Percentiles rank a stretch among this genome's conserved stretches.
Conservation (phyloP, 2,888 invertebrate genomes). For the Dorcus parallelipipedus region DNA sequence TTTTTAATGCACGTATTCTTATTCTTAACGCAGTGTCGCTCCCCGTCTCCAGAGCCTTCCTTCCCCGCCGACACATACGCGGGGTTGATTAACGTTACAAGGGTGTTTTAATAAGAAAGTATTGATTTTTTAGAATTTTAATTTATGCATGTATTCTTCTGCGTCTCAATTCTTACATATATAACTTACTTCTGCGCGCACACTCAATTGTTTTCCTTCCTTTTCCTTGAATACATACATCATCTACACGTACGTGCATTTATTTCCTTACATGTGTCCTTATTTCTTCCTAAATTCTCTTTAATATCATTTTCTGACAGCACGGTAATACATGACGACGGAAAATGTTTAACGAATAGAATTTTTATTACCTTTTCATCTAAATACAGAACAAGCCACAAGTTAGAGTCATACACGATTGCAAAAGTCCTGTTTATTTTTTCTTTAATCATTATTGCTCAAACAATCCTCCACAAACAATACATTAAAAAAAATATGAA, state of each 20-base stretch:
- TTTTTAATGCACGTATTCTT: constrained; percentile 50
- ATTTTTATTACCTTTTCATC: too few relatives aligned
- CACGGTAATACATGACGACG: too few relatives aligned
- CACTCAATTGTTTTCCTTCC: background rate
- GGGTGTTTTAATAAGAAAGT: constrained; percentile 45
- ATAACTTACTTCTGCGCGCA: constrained; percentile 6
- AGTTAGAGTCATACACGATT: too few relatives aligned
- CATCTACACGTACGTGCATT: background rate
- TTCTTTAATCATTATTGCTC: too few relatives aligned
- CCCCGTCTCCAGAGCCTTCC: constrained; percentile 19
- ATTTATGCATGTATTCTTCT: constrained; percentile 46
- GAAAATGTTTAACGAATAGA: too few relatives aligned
- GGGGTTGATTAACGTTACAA: constrained; percentile 44
- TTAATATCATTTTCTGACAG: too few relatives aligned
- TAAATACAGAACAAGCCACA: too few relatives aligned
- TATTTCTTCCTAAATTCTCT: background rate
- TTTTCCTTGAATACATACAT: background rate
- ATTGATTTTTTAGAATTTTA: constrained; percentile 47
- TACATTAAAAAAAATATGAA: too few relatives aligned
- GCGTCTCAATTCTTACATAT: constrained; percentile 2
- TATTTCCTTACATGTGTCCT: background rate
- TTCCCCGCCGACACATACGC: constrained; percentile 31
- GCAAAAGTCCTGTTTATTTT: too few relatives aligned
- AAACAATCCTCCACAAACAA: too few relatives aligned
- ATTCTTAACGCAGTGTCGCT: constrained; percentile 43